A percentile compares a stretch with the other conserved stretches of the same genome.
These are phyloP conservation scores for Anthrax anthrax DNA, from an alignment of 2,888 invertebrate species.

Conservation along the genomic window DNA sequence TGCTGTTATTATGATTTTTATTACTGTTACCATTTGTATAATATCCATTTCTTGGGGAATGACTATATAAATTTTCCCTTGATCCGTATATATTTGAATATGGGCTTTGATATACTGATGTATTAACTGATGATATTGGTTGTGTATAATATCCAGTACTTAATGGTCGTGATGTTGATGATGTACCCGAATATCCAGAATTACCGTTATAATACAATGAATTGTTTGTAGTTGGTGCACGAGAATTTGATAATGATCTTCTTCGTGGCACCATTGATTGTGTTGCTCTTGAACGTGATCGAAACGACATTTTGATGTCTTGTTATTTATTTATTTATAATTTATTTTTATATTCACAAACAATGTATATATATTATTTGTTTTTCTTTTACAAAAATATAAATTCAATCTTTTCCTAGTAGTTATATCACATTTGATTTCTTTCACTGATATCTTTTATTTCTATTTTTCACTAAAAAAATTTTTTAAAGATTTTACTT, in stretches of 20 bases:
- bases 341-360: neutral
- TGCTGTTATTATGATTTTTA: neutral
- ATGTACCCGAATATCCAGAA: conserved; percentile 7
- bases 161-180: conserved; percentile 21
- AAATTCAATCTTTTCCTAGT: too few relatives aligned
- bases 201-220: conserved; percentile 17
- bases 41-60: conserved; percentile 17
- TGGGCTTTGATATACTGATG: conserved; percentile 26
- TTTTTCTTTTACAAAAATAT: too few relatives aligned
- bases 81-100: conserved; percentile 29
- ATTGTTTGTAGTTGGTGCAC: conserved; percentile 22
- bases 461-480: too few relatives aligned
- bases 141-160: conserved; percentile 30
- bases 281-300: conserved; percentile 30
- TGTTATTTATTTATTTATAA: neutral
- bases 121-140: conserved; percentile 6
- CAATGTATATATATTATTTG: too few relatives aligned
- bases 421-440: too few relatives aligned
- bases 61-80: conserved; percentile 28
- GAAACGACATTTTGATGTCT: conserved; percentile 29
- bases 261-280: conserved; percentile 33
- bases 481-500: too few relatives aligned
- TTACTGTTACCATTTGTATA: conserved; percentile 21
- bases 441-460: too few relatives aligned
- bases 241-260: conserved; percentile 40